Evolutionary conservation across 1,140 invertebrate genomes (phyloP).

Genomic region (Galleria mellonella): DNA sequence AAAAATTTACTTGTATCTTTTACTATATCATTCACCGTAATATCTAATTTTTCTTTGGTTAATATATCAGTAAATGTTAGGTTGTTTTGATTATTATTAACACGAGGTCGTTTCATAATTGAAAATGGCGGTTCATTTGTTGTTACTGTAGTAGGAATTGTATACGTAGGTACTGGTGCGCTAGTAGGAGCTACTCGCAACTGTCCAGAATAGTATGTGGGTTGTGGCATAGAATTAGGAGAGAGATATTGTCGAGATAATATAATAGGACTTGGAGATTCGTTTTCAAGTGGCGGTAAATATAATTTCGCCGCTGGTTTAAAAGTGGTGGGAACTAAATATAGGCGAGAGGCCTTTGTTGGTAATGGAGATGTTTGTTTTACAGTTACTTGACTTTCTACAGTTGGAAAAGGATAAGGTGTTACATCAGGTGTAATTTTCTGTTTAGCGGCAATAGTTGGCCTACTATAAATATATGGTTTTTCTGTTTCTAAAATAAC

Average conservation of each 20-base stretch:
- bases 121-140: slow-evolving; percentile 18
- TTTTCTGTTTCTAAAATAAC: slow-evolving; percentile 5
- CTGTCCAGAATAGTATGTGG: slow-evolving; percentile 21
- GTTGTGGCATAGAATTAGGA: slow-evolving; percentile 20
- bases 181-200: slow-evolving; percentile 20
- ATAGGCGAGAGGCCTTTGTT: slow-evolving; percentile 20
- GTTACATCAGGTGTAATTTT: slow-evolving; percentile 16
- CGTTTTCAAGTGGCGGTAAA: slow-evolving; percentile 29
- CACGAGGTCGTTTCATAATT: slow-evolving; percentile 25
- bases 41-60: slow-evolving; percentile 54
- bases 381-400: too few relatives aligned
- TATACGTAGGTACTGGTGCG: slow-evolving; percentile 12
- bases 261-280: slow-evolving; percentile 9
- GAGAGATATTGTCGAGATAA: slow-evolving; percentile 38
- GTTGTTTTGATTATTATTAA: slow-evolving; percentile 39
- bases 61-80: slow-evolving; percentile 51
- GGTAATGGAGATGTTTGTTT: slow-evolving; percentile 11
- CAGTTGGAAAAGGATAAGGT: slow-evolving; percentile 28
- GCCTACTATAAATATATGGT: slow-evolving; percentile 19
- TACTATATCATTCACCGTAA: slow-evolving; percentile 50
- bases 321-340: slow-evolving; percentile 33
- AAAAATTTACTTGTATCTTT: slow-evolving; percentile 46
- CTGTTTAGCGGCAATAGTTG: slow-evolving; percentile 18
- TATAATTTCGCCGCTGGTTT: slow-evolving; percentile 34
- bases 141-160: slow-evolving; percentile 10